Evolutionary conservation across 2,113 vertebrate species (phyloP), one percentile per base, ranked within the genome.

Genomic region (Astur gentilis): DNA sequence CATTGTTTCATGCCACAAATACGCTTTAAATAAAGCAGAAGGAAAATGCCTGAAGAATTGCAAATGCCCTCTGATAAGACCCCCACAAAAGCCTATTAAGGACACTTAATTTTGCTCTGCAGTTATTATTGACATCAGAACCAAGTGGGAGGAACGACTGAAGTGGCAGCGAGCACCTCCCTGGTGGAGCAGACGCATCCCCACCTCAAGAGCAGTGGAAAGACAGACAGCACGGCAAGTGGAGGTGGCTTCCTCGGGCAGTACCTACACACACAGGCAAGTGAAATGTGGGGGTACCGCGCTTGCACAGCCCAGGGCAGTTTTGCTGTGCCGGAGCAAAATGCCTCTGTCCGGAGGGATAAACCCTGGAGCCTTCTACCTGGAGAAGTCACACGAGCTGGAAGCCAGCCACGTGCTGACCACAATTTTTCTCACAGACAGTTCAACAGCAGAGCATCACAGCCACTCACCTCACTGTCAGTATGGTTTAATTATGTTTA

Each of bases 171-270:
- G 0, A 44, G 45, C 2, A 3, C 10, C 55, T 69, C 16, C 38
- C 16, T 2, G 2, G 27, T 0, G 19, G 13, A 13, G 17, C 3
- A 18, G 62, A 16, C 18, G 9, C 44, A 5, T 16, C 21, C 69
- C 18, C 2, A 11, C 3, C n/a, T 15, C 3, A 3, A 8, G 20
- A 36, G 50, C 7, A 1, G 3, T 0, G 1, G 18, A 16, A 15
- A 67, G n/a, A 38, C 77, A 49, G 66, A 1, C 9, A 32, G 50
- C 44, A 23, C 13, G 0, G 65, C 1, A 0, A 71, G 40, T 1
- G 3, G 26, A 21, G 42, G 18, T 1, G 5, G 31, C 34, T 61
- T 7, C 36, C 69, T 8, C 3, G 27, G 47, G 10, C 5, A 2
- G 29, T 16, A 54, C 69, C 65, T 26, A 15, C 21, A 19, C 20